phyloP scores from a whole-genome alignment of 2,888 invertebrate genomes.

The Amphipoea lucens region DNA sequence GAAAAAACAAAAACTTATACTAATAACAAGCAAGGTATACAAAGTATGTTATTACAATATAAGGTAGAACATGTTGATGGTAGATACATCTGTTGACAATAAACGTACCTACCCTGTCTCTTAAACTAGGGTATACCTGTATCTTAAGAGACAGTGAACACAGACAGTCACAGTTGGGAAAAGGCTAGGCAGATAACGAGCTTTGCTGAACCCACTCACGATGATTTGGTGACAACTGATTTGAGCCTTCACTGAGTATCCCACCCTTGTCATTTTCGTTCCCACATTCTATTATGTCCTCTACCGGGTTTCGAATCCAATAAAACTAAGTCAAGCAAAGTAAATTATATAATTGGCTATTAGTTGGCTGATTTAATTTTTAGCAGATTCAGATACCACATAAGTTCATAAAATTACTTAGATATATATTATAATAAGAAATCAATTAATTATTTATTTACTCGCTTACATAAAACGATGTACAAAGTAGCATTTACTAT shows the following conservation, averaged over 20 bases:
- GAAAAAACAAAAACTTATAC: too few relatives aligned
- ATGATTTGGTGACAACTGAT: not conserved
- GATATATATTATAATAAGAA: not conserved
- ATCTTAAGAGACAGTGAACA: too few relatives aligned
- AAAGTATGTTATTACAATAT: too few relatives aligned
- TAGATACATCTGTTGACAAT: too few relatives aligned
- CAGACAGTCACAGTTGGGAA: too few relatives aligned
- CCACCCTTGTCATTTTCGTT: not conserved
- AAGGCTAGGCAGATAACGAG: too few relatives aligned
- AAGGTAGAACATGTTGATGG: too few relatives aligned
- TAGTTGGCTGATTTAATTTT: not conserved
- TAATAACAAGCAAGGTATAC: too few relatives aligned
- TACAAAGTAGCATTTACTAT: constrained; percentile 4
- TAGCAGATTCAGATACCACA: not conserved
- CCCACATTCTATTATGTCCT: not conserved
- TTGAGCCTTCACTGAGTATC: not conserved
- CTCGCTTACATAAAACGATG: not conserved
- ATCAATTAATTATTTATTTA: constrained; percentile 1
- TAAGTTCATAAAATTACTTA: not conserved
- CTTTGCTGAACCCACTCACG: too few relatives aligned
- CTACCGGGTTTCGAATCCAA: not conserved
- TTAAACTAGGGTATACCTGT: too few relatives aligned
- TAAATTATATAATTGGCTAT: not conserved
- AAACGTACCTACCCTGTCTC: too few relatives aligned
- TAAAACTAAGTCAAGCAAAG: not conserved